These are phyloP conservation scores for Mythimna impura DNA, from an alignment of 2,888 invertebrate species.

Conservation along the genomic window DNA sequence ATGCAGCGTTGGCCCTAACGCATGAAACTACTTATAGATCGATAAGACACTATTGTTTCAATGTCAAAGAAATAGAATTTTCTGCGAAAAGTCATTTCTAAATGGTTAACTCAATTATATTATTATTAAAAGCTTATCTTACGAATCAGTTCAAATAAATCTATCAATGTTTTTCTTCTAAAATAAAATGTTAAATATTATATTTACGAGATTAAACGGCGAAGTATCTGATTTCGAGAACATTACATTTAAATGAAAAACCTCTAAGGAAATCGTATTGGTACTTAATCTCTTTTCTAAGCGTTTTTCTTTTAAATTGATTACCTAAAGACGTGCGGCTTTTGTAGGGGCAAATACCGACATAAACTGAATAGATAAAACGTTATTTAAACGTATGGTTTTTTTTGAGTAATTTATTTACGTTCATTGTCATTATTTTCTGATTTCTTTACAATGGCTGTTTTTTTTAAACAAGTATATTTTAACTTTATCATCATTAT, in stretches of 20 bases:
- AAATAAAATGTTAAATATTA: slow-evolving; percentile 30
- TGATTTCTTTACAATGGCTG: too few relatives aligned
- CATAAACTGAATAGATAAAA: neutral
- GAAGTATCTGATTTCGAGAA: slow-evolving; percentile 28
- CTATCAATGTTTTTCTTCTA: slow-evolving; percentile 6
- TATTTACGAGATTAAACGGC: slow-evolving; percentile 32
- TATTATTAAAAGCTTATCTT: slow-evolving; percentile 23
- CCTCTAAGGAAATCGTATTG: slow-evolving; percentile 54
- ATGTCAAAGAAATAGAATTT: neutral
- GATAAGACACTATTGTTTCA: neutral
- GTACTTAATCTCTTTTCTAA: slow-evolving; percentile 51
- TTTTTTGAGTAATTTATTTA: neutral
- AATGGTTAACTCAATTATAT: slow-evolving; percentile 18
- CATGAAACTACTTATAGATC: too few relatives aligned
- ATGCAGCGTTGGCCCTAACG: too few relatives aligned
- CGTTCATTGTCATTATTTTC: too few relatives aligned
- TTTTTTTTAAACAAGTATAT: too few relatives aligned
- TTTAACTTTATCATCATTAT: too few relatives aligned
- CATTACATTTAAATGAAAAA: slow-evolving; percentile 56
- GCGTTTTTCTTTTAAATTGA: slow-evolving; percentile 44
- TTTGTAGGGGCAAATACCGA: neutral
- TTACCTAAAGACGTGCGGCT: slow-evolving; percentile 20
- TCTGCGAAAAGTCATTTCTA: neutral
- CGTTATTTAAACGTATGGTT: neutral
- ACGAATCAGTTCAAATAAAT: slow-evolving; percentile 4